Percentiles rank a stretch among this genome's conserved stretches.
These are phyloP conservation scores for Pelobates cultripes DNA, from an alignment of 2,797 vertebrate species.

Conservation along the genomic window DNA sequence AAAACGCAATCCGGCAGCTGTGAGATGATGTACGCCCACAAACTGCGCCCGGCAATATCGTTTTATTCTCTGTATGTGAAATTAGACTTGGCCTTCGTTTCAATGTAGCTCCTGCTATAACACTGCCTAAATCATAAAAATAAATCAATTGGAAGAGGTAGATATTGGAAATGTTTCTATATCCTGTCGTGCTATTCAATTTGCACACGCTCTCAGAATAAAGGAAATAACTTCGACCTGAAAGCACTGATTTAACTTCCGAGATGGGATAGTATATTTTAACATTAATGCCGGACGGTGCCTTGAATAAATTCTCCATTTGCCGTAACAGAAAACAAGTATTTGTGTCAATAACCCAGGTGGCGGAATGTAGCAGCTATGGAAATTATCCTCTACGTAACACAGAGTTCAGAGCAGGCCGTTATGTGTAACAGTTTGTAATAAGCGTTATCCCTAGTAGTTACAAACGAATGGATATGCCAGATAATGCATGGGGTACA, in stretches of 20 bases:
- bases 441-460: neutral
- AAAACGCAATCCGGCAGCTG: neutral
- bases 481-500: too few species aligned
- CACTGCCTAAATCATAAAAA: neutral
- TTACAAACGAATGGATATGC: too few species aligned
- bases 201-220: neutral
- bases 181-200: slow-evolving; percentile 20
- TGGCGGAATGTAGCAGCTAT: neutral
- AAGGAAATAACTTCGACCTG: neutral
- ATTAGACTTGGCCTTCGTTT: neutral
- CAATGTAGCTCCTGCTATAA: neutral
- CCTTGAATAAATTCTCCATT: neutral
- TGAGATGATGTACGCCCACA: neutral
- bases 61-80: neutral
- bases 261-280: slow-evolving; percentile 2
- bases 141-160: neutral
- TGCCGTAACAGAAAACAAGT: neutral
- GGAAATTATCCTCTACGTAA: neutral
- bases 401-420: neutral
- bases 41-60: neutral
- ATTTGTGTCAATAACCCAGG: neutral
- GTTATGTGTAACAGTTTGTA: neutral
- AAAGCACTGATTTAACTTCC: slow-evolving; percentile 18
- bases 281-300: neutral
- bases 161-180: neutral